Evolutionary conservation across 1,140 invertebrate genomes (phyloP).

Genomic region (Zaprionus inermis): DNA sequence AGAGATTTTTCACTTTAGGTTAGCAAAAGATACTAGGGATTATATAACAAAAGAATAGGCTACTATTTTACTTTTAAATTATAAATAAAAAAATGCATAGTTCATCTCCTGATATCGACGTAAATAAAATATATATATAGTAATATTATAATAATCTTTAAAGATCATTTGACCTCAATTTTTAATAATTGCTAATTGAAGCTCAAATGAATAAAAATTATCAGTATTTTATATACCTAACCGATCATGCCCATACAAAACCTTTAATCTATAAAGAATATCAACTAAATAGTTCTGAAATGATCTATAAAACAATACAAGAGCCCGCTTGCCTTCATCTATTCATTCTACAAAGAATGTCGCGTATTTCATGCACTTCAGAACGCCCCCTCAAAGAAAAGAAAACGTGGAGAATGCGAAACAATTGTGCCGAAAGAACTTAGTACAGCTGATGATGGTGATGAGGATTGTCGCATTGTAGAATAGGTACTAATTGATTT

Average conservation of each 20-base stretch:
- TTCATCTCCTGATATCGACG: too few relatives aligned
- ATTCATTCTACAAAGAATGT: constrained; percentile 20
- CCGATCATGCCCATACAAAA: background rate
- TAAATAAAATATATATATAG: too few relatives aligned
- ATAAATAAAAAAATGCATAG: too few relatives aligned
- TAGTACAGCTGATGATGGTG: constrained; percentile 62
- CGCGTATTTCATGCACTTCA: constrained; percentile 34
- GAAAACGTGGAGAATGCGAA: constrained; percentile 2
- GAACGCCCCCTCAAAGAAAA: constrained; percentile 3
- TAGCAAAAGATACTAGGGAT: background rate
- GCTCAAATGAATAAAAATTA: background rate
- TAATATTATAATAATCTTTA: too few relatives aligned
- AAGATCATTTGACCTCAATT: too few relatives aligned
- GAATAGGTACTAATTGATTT: constrained; percentile 76
- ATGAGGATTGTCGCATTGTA: constrained; percentile 35
- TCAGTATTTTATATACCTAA: background rate
- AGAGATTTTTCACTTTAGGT: too few relatives aligned
- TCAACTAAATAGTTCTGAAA: background rate
- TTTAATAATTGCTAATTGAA: background rate
- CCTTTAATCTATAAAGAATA: background rate
- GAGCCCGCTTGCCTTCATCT: background rate
- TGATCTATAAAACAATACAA: constrained; percentile 2
- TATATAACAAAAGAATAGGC: too few relatives aligned
- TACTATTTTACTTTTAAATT: too few relatives aligned
- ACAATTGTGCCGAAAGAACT: constrained; percentile 47